phyloP scores from a whole-genome alignment of 35 echinoderm and acorn worm species.

The Lytechinus pictus region DNA sequence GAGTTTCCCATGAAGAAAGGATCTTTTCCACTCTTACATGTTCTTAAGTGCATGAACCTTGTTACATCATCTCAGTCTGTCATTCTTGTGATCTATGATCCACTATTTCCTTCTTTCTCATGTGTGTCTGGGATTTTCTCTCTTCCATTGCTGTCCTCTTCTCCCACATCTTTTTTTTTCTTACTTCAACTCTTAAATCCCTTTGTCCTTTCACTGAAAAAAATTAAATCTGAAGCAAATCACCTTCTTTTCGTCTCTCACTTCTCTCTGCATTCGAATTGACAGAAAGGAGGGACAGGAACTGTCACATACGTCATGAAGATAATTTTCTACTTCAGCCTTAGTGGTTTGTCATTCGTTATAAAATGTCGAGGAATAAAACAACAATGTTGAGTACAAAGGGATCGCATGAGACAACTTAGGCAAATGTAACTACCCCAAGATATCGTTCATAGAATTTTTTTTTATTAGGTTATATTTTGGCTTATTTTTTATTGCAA shows the following conservation, averaged over 20 bases:
- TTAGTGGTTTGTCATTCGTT: conserved; percentile 3
- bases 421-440: not conserved
- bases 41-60: not conserved
- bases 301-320: conserved; percentile 4
- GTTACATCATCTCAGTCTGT: not conserved
- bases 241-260: not conserved
- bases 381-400: not conserved
- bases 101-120: not conserved
- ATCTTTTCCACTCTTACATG: not conserved
- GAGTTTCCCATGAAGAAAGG: not conserved
- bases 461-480: no score
- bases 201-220: not conserved
- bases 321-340: not conserved
- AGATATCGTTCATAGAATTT: no score
- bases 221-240: not conserved
- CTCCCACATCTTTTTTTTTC: not conserved
- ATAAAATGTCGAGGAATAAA: not conserved
- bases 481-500: no score
- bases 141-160: not conserved
- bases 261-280: not conserved
- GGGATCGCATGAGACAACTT: not conserved
- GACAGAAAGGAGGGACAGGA: not conserved
- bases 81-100: not conserved
- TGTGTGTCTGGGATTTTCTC: not conserved
- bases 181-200: not conserved